A percentile compares a stretch with the other conserved stretches of the same genome.
Evolutionary conservation across 2,113 vertebrate species (phyloP).

Genomic region (Gorsachius goisagi): DNA sequence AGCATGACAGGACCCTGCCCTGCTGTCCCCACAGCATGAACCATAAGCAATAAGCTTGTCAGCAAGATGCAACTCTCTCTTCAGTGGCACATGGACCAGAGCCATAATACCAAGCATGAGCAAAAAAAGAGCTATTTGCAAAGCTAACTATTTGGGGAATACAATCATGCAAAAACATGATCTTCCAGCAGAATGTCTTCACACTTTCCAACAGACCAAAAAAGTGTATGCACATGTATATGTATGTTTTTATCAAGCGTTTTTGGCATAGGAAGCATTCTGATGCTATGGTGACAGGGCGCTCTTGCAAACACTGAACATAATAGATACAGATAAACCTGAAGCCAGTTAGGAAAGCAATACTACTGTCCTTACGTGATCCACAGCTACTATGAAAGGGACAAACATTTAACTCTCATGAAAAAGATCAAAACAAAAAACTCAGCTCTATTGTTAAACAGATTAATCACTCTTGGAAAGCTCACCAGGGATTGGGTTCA

Average conservation of each 20-base stretch:
- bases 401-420: not conserved
- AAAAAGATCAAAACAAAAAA: conserved; percentile 29
- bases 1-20: not conserved
- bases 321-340: not conserved
- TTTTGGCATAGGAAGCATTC: not conserved
- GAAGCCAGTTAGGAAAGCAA: not conserved
- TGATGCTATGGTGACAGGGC: not conserved
- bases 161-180: not conserved
- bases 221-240: not conserved
- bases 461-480: conserved; percentile 12
- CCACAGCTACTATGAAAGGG: not conserved
- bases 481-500: conserved; percentile 27
- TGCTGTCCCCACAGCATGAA: not conserved
- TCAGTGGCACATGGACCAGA: not conserved
- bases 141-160: not conserved
- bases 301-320: not conserved
- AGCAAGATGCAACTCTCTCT: not conserved
- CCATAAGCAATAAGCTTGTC: not conserved
- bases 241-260: not conserved
- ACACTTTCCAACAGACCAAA: not conserved
- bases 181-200: not conserved
- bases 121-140: not conserved
- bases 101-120: not conserved
- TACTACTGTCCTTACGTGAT: not conserved
- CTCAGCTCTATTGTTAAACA: conserved; percentile 9